A percentile compares a stretch with the other conserved stretches of the same genome.
Evolutionary conservation across 2,113 vertebrate genomes (phyloP).

Genomic region (Epinephelus lanceolatus): DNA sequence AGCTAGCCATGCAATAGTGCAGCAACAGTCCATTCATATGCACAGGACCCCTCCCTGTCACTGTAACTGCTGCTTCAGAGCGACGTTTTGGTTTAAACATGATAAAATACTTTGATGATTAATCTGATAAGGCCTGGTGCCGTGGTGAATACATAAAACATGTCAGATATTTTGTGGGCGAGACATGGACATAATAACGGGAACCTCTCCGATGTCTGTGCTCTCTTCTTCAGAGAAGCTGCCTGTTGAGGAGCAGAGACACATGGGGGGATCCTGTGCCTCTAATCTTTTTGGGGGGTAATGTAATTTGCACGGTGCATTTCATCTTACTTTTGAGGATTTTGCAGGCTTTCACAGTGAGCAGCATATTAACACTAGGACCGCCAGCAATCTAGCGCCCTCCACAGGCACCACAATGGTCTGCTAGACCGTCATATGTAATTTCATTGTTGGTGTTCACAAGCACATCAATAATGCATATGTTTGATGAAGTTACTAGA

Average conservation of each 20-base stretch:
- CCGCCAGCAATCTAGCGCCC: too few species aligned
- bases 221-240: constrained; percentile 9
- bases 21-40: constrained; percentile 50
- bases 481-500: too few species aligned
- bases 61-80: constrained; percentile 1
- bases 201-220: background rate
- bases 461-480: too few species aligned
- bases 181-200: background rate
- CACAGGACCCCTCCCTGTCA: constrained; percentile 2
- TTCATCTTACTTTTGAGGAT: background rate
- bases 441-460: too few species aligned
- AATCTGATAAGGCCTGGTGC: background rate
- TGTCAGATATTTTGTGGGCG: constrained; percentile 4
- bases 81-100: constrained; percentile 8
- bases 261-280: background rate
- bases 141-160: background rate
- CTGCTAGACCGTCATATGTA: too few species aligned
- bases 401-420: too few species aligned
- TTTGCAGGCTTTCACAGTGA: background rate
- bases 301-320: background rate
- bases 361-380: background rate
- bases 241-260: background rate
- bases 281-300: background rate
- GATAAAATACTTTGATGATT: constrained; percentile 36
- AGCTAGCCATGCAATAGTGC: constrained; percentile 54